Conservation (phyloP, 2,797 vertebrate species). For the Peromyscus aztecus region DNA sequence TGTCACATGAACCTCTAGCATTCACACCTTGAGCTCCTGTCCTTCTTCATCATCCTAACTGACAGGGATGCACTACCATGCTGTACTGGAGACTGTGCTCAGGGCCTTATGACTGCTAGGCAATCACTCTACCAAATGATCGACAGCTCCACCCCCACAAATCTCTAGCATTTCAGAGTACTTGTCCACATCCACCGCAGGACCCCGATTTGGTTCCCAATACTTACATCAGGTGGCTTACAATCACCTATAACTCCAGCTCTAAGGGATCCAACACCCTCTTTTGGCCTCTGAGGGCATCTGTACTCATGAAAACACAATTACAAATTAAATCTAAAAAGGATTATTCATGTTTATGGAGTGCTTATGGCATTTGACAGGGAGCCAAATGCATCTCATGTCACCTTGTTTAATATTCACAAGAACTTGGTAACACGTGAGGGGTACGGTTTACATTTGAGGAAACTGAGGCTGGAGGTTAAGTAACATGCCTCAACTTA, state of each 20-base stretch:
- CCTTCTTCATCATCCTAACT: background rate
- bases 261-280: background rate
- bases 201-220: background rate
- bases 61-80: background rate
- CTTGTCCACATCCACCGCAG: background rate
- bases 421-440: background rate
- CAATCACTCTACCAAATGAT: background rate
- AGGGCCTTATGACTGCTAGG: background rate
- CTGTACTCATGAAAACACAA: background rate
- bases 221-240: background rate
- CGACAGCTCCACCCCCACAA: no score
- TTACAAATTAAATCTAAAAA: background rate
- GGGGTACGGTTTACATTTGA: background rate
- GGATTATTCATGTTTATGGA: background rate
- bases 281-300: background rate
- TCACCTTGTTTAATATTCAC: background rate
- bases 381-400: background rate
- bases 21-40: background rate
- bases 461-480: background rate
- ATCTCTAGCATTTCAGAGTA: background rate
- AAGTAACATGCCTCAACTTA: background rate
- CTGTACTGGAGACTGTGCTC: background rate
- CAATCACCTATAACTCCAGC: background rate
- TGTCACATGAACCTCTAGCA: background rate
- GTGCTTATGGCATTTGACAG: background rate